Evolutionary conservation across 1,140 invertebrate genomes (phyloP), one percentile per base, ranked within the genome.

Genomic region (Tetragnatha versicolor): DNA sequence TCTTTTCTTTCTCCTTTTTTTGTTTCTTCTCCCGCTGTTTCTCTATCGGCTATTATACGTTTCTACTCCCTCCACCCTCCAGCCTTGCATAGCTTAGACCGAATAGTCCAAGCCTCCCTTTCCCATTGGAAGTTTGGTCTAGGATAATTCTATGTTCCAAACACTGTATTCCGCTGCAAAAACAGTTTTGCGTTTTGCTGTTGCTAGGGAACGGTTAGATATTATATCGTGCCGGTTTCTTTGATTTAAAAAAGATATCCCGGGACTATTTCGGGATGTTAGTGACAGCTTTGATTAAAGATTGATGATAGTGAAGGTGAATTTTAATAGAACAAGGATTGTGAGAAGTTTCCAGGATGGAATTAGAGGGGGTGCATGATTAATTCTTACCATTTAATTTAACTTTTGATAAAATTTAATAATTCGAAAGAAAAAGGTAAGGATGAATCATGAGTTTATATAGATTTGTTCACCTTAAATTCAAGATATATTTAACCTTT

Each of bases 141-240:
- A 75, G 72, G 72, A 75, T 75, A 75, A 75, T 75, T 75, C 72
- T 75, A 75, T 63, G 72, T 75, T 68, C 37, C 61, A 42, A 25
- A 22, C 61, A 42, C 29, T 31, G 61, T 20, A 42, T 42, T 73
- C 39, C 55, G 63, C 42, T n/a, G 72, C 58, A 75, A 75, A 73
- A 75, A 75, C 72, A 75, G 72, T 75, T 63, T 75, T 63, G 55
- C 72, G 53, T 60, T 73, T 60, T 60, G 39, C 53, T 53, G 72
- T 75, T 75, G 72, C 72, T 63, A 75, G 58, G 72, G 72, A 75
- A 75, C 72, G 39, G 63, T 39, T 75, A 75, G 72, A 75, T 63
- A 75, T 75, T 75, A 63, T 63, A 63, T 51, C 45, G 25, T 51
- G 72, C 35, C 35, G 31, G 20, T 49, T 47, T 47, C 53, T 33